phyloP scores from a whole-genome alignment of 2,888 invertebrate genomes.

The Caenorhabditis drosophilae region DNA sequence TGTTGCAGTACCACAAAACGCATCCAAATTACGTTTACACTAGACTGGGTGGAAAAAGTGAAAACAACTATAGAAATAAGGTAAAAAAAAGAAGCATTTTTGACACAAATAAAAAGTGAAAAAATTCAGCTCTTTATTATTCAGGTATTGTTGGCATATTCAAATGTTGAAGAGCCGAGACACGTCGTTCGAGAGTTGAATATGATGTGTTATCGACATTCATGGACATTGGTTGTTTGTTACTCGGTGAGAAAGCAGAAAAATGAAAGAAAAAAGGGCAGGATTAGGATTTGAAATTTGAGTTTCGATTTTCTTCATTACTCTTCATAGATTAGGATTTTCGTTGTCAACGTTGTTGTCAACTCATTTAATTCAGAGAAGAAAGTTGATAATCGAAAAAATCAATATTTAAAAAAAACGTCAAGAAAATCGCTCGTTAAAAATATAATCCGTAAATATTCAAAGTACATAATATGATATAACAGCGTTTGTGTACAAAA shows the following conservation, averaged over 20 bases:
- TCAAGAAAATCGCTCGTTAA: too few relatives aligned
- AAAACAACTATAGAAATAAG: slow-evolving; percentile 49
- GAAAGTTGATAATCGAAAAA: too few relatives aligned
- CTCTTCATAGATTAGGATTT: neutral
- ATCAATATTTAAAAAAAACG: too few relatives aligned
- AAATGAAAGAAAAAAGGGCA: neutral
- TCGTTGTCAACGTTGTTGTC: too few relatives aligned
- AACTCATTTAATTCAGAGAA: too few relatives aligned
- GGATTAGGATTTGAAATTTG: too few relatives aligned
- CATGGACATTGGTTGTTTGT: slow-evolving; percentile 64
- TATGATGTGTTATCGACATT: slow-evolving; percentile 58
- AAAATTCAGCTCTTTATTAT: slow-evolving; percentile 13
- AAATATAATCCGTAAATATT: too few relatives aligned
- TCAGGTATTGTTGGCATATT: slow-evolving; percentile 59
- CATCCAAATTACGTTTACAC: slow-evolving; percentile 66
- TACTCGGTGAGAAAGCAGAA: slow-evolving; percentile 50
- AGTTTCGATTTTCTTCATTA: neutral
- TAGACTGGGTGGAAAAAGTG: slow-evolving; percentile 50
- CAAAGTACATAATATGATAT: too few relatives aligned
- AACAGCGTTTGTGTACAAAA: too few relatives aligned
- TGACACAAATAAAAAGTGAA: neutral
- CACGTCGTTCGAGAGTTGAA: slow-evolving; percentile 65
- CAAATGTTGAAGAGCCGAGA: slow-evolving; percentile 62
- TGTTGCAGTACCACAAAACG: slow-evolving; percentile 59
- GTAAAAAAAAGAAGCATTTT: slow-evolving; percentile 16